These are phyloP conservation scores for Embiotoca jacksoni DNA, from an alignment of 2,113 vertebrate species.

Conservation along the genomic window DNA sequence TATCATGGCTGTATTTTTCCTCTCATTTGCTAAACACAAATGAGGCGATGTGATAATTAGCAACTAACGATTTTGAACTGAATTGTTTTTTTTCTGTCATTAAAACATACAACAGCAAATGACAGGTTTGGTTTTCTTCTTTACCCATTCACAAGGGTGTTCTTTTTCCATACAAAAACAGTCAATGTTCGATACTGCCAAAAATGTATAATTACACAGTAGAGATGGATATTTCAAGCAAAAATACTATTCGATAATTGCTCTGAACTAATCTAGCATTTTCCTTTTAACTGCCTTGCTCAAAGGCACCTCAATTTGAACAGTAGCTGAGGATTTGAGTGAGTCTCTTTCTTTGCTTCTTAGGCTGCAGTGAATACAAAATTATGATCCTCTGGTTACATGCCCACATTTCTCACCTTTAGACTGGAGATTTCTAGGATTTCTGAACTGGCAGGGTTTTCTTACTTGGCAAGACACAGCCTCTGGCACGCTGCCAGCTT, in stretches of 20 bases:
- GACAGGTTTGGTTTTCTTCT: background rate
- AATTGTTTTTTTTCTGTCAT: background rate
- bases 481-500: conserved; percentile 32
- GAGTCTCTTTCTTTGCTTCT: conserved; percentile 29
- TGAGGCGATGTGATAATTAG: background rate
- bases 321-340: conserved; percentile 37
- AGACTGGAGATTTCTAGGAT: conserved; percentile 57
- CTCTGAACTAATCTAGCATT: background rate
- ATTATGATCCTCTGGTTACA: conserved; percentile 37
- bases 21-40: background rate
- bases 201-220: conserved; percentile 2
- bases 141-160: background rate
- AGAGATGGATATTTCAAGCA: too few relatives aligned
- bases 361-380: conserved; percentile 33
- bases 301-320: conserved; percentile 7
- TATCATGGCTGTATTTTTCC: background rate
- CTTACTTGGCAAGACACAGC: conserved; percentile 41
- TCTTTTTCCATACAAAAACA: conserved; percentile 21
- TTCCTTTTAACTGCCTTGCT: conserved; percentile 11
- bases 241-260: background rate
- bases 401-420: conserved; percentile 60
- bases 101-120: too few relatives aligned
- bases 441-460: conserved; percentile 47
- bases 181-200: conserved; percentile 19
- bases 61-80: background rate